Evolutionary conservation across 37 sponge, comb jelly and placozoan species (phyloP), one percentile per base, ranked within the genome.

Genomic region (Crambe crambe): DNA sequence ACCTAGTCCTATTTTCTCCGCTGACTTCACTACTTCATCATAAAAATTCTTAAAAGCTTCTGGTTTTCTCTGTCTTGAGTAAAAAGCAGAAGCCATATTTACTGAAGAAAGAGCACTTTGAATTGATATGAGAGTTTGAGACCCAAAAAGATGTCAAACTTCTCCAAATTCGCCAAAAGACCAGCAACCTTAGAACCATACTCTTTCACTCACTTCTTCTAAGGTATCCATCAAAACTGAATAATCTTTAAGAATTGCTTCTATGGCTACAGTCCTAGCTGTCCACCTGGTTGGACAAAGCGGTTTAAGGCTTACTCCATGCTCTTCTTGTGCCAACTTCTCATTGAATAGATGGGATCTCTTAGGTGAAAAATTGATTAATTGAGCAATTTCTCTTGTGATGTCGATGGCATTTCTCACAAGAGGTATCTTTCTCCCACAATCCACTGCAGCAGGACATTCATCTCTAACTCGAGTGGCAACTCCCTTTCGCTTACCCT

Each of bases 271-370:
- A 27, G 90, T 85, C 44, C 86, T 64, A 27, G 68, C 90, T 41
- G 81, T 89, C 90, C 81, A 89, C 18, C 90, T 35, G 15, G 82
- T 89, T 54, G 75, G 84, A 37, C 82, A 90, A 32, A 90, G 77
- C 20, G 77, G 67, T 69, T 90, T 85, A 15, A 81, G n/a, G 65
- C 8, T 26, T 6, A 38, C 38, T 17, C 41, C 23, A 37, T 85
- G 47, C 18, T 23, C 21, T 22, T 57, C 38, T n/a, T 76, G 79
- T 60, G 58, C 26, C 39, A 87, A 43, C 27, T 81, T 70, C 56
- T 75, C 37, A 47, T 29, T 39, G 40, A 82, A 82, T 22, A 86
- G 75, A 82, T 71, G 70, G 31, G 34, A 29, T 51, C 86, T 34
- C 41, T 86, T 90, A 2, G 91, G 92, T 47, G 92, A 86, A 29